phyloP scores from a whole-genome alignment of 2,797 vertebrate genomes.

The Lagodon rhomboides region DNA sequence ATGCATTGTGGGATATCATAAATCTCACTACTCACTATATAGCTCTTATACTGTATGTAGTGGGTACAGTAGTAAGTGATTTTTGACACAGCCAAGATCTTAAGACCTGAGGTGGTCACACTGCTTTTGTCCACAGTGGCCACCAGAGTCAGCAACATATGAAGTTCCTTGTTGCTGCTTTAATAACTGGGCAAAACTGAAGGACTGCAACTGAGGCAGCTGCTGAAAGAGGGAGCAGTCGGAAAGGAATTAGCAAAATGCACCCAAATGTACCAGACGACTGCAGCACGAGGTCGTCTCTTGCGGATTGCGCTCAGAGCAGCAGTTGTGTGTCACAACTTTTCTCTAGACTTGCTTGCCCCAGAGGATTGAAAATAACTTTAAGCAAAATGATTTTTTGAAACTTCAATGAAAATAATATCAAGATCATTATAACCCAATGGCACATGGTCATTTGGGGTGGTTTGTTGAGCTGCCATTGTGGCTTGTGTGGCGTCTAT shows the following conservation, averaged over 20 bases:
- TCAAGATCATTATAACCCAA: conserved; percentile 81
- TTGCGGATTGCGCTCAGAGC: conserved; percentile 81
- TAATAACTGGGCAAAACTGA: conserved; percentile 65
- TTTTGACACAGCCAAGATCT: no score
- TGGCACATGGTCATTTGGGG: conserved; percentile 82
- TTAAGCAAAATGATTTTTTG: conserved; percentile 80
- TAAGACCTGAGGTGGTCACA: no score
- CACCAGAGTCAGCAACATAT: no score
- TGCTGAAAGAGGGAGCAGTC: conserved; percentile 71
- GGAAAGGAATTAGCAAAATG: conserved; percentile 71
- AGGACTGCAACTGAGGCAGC: conserved; percentile 80
- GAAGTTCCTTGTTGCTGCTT: no score
- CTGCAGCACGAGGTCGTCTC: conserved; percentile 76
- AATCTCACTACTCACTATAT: no score
- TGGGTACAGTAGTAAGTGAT: no score
- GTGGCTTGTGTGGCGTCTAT: conserved; percentile 81
- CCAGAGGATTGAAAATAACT: conserved; percentile 76
- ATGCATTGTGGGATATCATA: no score
- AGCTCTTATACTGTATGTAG: no score
- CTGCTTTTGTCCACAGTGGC: no score
- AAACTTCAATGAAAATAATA: conserved; percentile 83
- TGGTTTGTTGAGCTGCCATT: conserved; percentile 86
- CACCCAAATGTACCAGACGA: conserved; percentile 69
- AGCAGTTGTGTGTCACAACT: conserved; percentile 80
- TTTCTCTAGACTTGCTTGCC: conserved; percentile 83